Percentiles rank a stretch among this genome's conserved stretches.
Evolutionary conservation across 2,797 vertebrate genomes (phyloP).

Genomic region (Peromyscus aztecus): DNA sequence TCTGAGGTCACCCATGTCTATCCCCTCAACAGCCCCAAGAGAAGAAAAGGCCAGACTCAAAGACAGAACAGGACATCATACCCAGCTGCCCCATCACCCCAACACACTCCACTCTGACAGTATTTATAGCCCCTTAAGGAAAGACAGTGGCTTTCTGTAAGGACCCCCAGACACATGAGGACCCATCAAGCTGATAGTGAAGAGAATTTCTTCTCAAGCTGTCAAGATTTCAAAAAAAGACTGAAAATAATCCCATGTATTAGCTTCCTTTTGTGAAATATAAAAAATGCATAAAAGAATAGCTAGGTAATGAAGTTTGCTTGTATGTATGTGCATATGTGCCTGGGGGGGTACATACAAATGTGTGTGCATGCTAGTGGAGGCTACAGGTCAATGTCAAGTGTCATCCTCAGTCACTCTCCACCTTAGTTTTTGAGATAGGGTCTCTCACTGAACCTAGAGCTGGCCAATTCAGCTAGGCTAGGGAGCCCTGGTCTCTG

Average conservation of each 20-base stretch:
- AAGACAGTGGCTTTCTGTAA: neutral
- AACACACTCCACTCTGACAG: neutral
- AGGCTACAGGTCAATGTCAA: neutral
- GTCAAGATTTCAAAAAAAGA: neutral
- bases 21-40: neutral
- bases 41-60: neutral
- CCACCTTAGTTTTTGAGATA: neutral
- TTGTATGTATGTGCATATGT: neutral
- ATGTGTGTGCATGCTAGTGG: neutral
- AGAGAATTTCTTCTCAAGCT: neutral
- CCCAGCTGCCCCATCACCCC: neutral
- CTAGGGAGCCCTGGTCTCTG: neutral
- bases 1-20: neutral
- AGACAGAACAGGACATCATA: neutral
- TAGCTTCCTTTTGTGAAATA: slow-evolving; percentile 30
- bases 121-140: neutral
- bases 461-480: neutral
- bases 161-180: neutral
- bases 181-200: neutral
- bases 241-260: neutral
- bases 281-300: neutral
- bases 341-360: neutral
- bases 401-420: neutral
- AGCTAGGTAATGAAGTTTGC: neutral
- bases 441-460: neutral